These are phyloP conservation scores for Pocillopora meandrina DNA, from an alignment of 92 coral and sea anemone species.

Conservation along the genomic window DNA sequence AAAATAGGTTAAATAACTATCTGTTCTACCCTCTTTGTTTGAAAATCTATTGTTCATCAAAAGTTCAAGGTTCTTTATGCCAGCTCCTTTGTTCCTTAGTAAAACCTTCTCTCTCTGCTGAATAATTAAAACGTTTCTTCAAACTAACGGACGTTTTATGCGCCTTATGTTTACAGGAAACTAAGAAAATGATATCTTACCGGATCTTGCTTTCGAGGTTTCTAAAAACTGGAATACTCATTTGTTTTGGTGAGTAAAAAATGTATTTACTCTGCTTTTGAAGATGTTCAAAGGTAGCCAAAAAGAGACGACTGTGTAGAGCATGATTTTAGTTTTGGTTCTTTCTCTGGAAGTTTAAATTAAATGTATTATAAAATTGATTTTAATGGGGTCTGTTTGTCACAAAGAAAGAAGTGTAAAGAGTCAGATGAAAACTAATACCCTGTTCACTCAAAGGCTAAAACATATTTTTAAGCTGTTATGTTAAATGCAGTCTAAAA, in stretches of 20 bases:
- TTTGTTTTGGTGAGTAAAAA: conserved; percentile 25
- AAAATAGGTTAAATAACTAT: no score
- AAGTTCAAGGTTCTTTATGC: not conserved
- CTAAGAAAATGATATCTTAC: conserved; percentile 1
- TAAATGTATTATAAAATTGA: no score
- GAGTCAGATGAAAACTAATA: no score
- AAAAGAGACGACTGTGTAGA: not conserved
- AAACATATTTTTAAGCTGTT: no score
- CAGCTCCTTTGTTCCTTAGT: not conserved
- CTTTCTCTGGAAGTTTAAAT: not conserved
- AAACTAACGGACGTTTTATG: not conserved
- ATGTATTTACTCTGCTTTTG: not conserved
- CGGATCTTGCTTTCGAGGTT: conserved; percentile 20
- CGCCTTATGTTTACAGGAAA: not conserved
- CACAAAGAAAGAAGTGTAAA: no score
- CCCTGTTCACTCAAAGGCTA: no score
- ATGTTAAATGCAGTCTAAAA: no score
- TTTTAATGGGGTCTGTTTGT: no score
- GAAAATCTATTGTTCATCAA: conserved; percentile 16
- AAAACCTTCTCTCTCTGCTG: not conserved
- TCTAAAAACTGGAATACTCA: not conserved
- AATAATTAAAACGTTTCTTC: not conserved
- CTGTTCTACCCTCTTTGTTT: not conserved
- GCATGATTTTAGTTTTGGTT: not conserved
- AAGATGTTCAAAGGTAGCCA: not conserved